Evolutionary conservation across 1,140 invertebrate genomes (phyloP).

Genomic region (Atta texana): DNA sequence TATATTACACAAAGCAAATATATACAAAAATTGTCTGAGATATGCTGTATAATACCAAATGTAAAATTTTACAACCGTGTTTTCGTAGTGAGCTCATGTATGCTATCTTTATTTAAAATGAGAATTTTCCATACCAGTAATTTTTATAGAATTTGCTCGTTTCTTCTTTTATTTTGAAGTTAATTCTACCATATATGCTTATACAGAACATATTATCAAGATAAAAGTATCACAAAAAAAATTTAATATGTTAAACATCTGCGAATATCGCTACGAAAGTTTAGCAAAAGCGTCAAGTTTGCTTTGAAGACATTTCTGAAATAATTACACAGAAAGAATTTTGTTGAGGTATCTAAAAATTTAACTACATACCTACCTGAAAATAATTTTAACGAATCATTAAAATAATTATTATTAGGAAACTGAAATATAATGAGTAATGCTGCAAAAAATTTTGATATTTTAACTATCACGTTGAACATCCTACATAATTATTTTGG

Average conservation of each 20-base stretch:
- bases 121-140: background rate
- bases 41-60: background rate
- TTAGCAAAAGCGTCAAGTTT: background rate
- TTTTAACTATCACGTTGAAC: too few relatives aligned
- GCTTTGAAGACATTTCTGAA: conserved; percentile 7
- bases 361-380: too few relatives aligned
- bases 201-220: background rate
- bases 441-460: too few relatives aligned
- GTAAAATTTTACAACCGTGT: background rate
- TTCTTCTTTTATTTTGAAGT: conserved; percentile 20
- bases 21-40: background rate
- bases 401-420: too few relatives aligned
- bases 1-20: background rate
- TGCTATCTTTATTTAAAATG: background rate
- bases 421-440: too few relatives aligned
- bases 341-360: too few relatives aligned
- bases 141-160: background rate
- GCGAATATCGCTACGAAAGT: conserved; percentile 19
- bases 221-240: background rate
- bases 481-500: too few relatives aligned
- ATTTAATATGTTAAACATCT: conserved; percentile 5
- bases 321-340: background rate
- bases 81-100: background rate
- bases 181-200: background rate
- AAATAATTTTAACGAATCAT: too few relatives aligned